Conservation (phyloP, 2,113 vertebrate species). For the Pheucticus melanocephalus region DNA sequence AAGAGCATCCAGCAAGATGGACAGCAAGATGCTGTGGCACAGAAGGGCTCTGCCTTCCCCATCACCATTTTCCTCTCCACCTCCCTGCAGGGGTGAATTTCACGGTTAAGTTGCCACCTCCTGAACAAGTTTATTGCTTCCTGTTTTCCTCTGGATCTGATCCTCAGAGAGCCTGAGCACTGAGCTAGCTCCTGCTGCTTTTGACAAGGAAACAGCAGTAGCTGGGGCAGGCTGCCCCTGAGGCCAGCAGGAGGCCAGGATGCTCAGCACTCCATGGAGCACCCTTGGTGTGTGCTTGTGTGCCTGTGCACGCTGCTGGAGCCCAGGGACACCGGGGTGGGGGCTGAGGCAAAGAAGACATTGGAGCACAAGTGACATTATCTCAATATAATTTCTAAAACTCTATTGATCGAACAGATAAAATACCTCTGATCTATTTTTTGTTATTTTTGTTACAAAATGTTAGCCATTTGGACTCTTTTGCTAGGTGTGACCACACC, state of each 20-base stretch:
- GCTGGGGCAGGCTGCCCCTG: not conserved
- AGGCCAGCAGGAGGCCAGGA: not conserved
- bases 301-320: fast-evolving
- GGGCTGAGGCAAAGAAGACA: conserved; percentile 53
- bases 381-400: conserved; percentile 84
- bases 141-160: not conserved
- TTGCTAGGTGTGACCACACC: conserved; percentile 67
- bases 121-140: not conserved
- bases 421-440: conserved; percentile 80
- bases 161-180: not conserved
- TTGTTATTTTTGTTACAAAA: conserved; percentile 80
- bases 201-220: fast-evolving
- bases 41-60: not conserved
- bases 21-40: not conserved
- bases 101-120: not conserved
- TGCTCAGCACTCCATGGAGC: not conserved
- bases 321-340: not conserved
- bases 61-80: not conserved
- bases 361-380: conserved; percentile 68
- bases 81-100: not conserved
- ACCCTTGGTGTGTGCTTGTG: not conserved
- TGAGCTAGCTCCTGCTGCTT: not conserved
- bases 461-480: conserved; percentile 76
- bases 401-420: conserved; percentile 82
- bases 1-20: not conserved